Conservation (phyloP, 2,797 vertebrate species). For the Yasuhikotakia modesta region DNA sequence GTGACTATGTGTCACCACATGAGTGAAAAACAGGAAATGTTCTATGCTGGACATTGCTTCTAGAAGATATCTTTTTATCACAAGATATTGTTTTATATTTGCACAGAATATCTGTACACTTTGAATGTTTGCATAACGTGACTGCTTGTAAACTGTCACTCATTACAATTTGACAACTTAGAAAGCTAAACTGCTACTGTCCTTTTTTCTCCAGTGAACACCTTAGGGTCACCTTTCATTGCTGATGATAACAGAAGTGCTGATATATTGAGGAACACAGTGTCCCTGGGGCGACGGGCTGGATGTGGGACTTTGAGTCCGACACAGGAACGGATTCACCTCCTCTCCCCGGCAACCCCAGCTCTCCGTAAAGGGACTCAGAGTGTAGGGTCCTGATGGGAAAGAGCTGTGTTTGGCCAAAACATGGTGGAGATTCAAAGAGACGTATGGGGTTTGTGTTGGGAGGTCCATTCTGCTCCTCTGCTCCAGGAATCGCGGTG, state of each 20-base stretch:
- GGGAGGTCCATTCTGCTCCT: constrained; percentile 65
- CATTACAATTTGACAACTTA: not conserved
- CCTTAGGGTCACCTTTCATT: constrained; percentile 85
- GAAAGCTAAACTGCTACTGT: not conserved
- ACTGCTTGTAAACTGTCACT: not conserved
- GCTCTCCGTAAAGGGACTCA: constrained; percentile 70
- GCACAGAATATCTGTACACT: constrained; percentile 15
- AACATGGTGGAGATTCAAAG: constrained; percentile 86
- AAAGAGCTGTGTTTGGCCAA: constrained; percentile 81
- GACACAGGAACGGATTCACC: constrained; percentile 71
- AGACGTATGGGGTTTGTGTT: constrained; percentile 80
- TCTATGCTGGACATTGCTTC: constrained; percentile 53
- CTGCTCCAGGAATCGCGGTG: constrained; percentile 58
- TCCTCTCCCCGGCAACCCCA: constrained; percentile 73
- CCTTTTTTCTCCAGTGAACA: not conserved
- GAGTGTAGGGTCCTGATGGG: constrained; percentile 70
- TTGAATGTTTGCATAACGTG: not conserved
- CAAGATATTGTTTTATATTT: constrained; percentile 29
- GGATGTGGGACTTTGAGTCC: constrained; percentile 77
- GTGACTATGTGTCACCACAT: constrained; percentile 35
- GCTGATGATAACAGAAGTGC: constrained; percentile 90
- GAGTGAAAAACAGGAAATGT: constrained; percentile 60
- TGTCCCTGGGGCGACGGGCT: constrained; percentile 75
- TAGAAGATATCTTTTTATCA: not conserved
- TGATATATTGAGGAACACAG: constrained; percentile 83